Evolutionary conservation across 2,113 vertebrate genomes (phyloP).

Genomic region (Entelurus aequoreus): DNA sequence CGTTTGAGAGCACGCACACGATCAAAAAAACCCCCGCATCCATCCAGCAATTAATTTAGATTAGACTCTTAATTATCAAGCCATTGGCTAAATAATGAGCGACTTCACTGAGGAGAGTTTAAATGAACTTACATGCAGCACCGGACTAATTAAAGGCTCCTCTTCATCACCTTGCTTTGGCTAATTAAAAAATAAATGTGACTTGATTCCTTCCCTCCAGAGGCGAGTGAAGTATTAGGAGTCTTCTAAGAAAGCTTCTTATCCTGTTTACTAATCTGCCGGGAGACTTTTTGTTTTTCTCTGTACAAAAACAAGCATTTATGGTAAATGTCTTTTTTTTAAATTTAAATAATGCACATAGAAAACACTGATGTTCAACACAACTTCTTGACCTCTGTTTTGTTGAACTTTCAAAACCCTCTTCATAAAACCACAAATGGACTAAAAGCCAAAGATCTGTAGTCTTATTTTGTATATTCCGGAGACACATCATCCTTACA

Average conservation of each 20-base stretch:
- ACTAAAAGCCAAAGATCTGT: no score
- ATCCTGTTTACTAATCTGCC: conserved; percentile 6
- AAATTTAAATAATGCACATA: background rate
- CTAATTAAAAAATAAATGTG: conserved; percentile 98
- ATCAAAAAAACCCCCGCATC: conserved; percentile 73
- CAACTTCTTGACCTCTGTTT: no score
- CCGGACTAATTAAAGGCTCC: conserved; percentile 99
- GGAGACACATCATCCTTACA: no score
- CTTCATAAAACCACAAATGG: no score
- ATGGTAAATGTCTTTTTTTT: background rate
- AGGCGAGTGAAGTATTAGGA: conserved; percentile 28
- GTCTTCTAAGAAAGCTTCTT: conserved; percentile 18
- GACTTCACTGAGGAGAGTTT: conserved; percentile 99
- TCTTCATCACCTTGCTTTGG: conserved; percentile 96
- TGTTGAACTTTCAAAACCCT: no score
- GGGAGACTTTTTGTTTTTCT: background rate
- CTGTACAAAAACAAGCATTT: background rate
- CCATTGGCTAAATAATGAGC: conserved; percentile 96
- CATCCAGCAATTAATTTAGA: conserved; percentile 97
- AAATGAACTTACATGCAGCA: conserved; percentile 97
- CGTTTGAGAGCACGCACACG: conserved; percentile 24
- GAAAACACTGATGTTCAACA: no score
- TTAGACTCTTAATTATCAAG: conserved; percentile 99
- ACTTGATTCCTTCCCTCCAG: conserved; percentile 78
- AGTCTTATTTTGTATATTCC: no score